Evolutionary conservation across 2,113 vertebrate species (phyloP).

Genomic region (Glaucomys volans): DNA sequence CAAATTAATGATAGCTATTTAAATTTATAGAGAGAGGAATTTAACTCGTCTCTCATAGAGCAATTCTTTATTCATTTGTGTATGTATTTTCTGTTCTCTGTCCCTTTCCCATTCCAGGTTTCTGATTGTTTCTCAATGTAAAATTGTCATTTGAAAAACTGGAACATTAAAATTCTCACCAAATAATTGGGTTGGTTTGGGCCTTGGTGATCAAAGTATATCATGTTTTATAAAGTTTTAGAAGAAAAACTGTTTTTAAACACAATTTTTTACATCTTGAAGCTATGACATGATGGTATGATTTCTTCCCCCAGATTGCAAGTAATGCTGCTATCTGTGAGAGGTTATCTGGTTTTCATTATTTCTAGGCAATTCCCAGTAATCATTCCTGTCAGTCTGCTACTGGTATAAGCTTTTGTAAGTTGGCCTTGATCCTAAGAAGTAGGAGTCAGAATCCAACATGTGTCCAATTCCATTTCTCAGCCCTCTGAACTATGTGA

Average conservation of each 20-base stretch:
- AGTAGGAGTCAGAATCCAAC: not conserved
- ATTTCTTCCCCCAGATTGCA: not conserved
- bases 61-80: not conserved
- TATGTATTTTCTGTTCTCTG: not conserved
- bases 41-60: not conserved
- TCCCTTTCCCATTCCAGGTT: not conserved
- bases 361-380: not conserved
- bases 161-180: slow-evolving; percentile 49
- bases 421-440: not conserved
- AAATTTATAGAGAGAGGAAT: not conserved
- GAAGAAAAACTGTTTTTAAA: slow-evolving; percentile 37
- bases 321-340: not conserved
- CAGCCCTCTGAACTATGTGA: slow-evolving; percentile 1
- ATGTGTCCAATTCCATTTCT: slow-evolving; percentile 42
- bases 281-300: not conserved
- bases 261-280: slow-evolving; percentile 40
- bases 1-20: not conserved
- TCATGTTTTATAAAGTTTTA: not conserved
- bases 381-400: slow-evolving; percentile 27
- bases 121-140: not conserved
- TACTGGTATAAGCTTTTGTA: slow-evolving; percentile 1
- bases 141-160: not conserved
- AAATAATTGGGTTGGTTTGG: not conserved
- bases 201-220: not conserved
- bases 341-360: not conserved